Base-by-base conservation (phyloP, 2,888 invertebrate species). In the Agyllia agylla region DNA sequence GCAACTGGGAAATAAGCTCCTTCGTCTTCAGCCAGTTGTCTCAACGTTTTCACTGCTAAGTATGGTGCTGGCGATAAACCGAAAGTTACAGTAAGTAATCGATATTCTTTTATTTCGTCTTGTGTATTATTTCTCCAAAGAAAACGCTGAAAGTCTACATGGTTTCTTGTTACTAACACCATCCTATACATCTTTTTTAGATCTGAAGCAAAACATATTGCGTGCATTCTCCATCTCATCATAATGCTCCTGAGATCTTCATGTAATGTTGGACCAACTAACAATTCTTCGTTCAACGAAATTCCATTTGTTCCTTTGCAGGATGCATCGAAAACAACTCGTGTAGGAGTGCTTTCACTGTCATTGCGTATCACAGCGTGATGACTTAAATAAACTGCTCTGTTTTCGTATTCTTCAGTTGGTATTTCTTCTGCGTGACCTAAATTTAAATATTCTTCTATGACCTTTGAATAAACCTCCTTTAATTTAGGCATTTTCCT, bases 61-160 rank as follows among this genome's bases (percentile, higher is more conserved):
- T 90, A 93, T 11, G 95, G 94, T 27, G 94, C 94, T 30, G 89
- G 86, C 0, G 93, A 84, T 20, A 85, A 82, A 3, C 94, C 94
- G 49, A 91, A 95, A 2, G 94, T 94, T 0, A 95, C 94, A 15
- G 87, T 92, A 2, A 86, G 77, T 11, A 95, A 83, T 24, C 90
- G 79, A 78, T 90, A 91, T 2, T 87, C 82, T 79, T 90, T 89
- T 0, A 92, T 30, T 11, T 81, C 73, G 11, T 92, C 81, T 57
- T 24, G 15, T 38, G 78, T 5, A 15, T 42, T 42, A 13, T 42
- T 42, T 24, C 85, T 80, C 87, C 88, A 90, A 1, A 88, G 27
- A n/a, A 88, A 79, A 8, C 85, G 33, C 2, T 57, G 57, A 24
- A 15, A 57, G 11, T 57, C 57, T 2, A 9, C 15, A 24, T 82